phyloP scores from a whole-genome alignment of 2,113 vertebrate genomes.

The Myrmophylax atrothorax region DNA sequence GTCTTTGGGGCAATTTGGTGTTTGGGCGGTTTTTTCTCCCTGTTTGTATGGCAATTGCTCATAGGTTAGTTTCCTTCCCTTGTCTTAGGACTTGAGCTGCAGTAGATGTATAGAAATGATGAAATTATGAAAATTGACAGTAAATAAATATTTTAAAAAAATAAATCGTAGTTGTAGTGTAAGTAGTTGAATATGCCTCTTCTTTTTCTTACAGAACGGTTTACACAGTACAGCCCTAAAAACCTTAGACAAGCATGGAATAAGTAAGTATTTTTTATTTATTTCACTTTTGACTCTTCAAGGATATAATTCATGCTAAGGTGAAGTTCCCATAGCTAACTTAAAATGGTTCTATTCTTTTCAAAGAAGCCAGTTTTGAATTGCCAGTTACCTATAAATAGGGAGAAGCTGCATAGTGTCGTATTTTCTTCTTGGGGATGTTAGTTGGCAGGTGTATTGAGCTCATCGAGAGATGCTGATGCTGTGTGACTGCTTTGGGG shows the following conservation, averaged over 20 bases:
- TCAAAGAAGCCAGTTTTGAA: background rate
- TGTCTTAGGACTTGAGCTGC: background rate
- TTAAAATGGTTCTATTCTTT: background rate
- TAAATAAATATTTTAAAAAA: background rate
- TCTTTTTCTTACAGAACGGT: slow-evolving; percentile 82
- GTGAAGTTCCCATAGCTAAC: background rate
- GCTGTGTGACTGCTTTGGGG: background rate
- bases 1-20: background rate
- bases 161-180: background rate
- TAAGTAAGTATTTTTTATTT: slow-evolving; percentile 84
- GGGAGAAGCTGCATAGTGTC: background rate
- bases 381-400: background rate
- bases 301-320: background rate
- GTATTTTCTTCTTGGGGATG: background rate
- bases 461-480: background rate
- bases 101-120: background rate
- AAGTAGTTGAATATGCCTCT: background rate
- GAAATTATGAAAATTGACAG: background rate
- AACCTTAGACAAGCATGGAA: slow-evolving; percentile 97
- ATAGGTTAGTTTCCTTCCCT: background rate
- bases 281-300: background rate
- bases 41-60: background rate
- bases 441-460: background rate
- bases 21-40: background rate
- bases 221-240: slow-evolving; percentile 92